Conservation (phyloP, 2,888 invertebrate genomes). For the Amphimallon solstitiale region DNA sequence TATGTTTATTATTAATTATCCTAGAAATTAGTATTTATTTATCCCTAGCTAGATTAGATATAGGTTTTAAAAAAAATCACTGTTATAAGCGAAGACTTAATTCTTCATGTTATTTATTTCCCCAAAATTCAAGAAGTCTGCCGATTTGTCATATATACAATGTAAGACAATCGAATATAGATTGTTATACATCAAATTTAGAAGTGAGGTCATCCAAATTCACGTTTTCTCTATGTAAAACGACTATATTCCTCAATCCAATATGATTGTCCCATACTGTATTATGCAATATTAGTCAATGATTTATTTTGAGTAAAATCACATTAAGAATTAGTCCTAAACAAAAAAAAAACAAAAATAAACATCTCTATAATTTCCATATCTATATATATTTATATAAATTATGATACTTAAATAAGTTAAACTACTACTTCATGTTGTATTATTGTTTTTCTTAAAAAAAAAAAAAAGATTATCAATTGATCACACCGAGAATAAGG, state of each 20-base stretch:
- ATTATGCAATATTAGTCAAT: not conserved
- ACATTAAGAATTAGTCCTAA: slow-evolving; percentile 8
- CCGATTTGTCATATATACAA: too few species aligned
- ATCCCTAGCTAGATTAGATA: slow-evolving; percentile 31
- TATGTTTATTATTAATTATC: slow-evolving; percentile 21
- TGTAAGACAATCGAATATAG: too few species aligned
- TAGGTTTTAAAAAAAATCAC: slow-evolving; percentile 30
- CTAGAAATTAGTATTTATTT: slow-evolving; percentile 33
- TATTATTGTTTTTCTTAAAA: slow-evolving; percentile 7
- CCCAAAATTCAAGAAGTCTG: slow-evolving; percentile 1
- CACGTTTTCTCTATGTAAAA: too few species aligned
- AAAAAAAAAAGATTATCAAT: slow-evolving; percentile 14
- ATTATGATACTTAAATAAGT: slow-evolving; percentile 38
- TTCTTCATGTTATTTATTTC: slow-evolving; percentile 7
- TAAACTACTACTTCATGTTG: slow-evolving; percentile 32
- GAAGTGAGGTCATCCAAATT: too few species aligned
- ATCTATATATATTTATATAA: slow-evolving; percentile 35
- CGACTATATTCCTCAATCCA: too few species aligned
- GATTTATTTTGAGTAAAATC: slow-evolving; percentile 4
- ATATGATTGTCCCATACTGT: too few species aligned
- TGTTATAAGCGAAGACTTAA: slow-evolving; percentile 20
- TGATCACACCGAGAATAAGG: slow-evolving; percentile 23
- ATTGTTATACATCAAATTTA: too few species aligned
- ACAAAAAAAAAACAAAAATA: slow-evolving; percentile 34
- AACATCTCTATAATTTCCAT: slow-evolving; percentile 27